Evolutionary conservation across 2,797 vertebrate genomes (phyloP).

Genomic region (Myotis pilosus): DNA sequence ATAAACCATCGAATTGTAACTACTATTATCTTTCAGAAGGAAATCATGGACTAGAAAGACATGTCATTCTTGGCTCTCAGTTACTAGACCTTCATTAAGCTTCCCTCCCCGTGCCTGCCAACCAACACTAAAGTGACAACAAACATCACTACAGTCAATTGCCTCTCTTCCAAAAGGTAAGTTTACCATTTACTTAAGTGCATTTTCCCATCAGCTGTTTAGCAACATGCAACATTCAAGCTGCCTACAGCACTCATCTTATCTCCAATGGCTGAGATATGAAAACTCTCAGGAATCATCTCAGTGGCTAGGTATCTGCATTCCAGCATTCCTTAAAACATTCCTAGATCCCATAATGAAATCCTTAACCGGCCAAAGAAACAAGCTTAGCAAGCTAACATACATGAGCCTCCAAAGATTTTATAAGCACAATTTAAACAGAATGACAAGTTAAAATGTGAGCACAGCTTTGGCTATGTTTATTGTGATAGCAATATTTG

Average conservation of each 20-base stretch:
- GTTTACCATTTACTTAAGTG: not conserved
- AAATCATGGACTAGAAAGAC: not conserved
- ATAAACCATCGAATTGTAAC: not conserved
- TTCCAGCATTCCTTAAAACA: not conserved
- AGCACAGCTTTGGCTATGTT: not conserved
- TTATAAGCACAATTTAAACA: not conserved
- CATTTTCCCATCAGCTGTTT: not conserved
- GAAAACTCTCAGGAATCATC: not conserved
- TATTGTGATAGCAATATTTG: not conserved
- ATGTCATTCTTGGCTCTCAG: not conserved
- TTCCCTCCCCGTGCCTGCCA: not conserved
- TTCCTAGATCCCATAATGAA: not conserved
- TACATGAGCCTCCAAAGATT: not conserved
- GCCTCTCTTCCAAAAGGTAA: not conserved
- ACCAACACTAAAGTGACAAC: not conserved
- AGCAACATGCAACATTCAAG: not conserved
- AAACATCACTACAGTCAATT: not conserved
- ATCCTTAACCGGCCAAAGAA: constrained; percentile 28
- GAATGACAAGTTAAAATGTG: not conserved
- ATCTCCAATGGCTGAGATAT: not conserved
- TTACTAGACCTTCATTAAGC: not conserved
- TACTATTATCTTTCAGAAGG: not conserved
- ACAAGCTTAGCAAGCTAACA: not conserved
- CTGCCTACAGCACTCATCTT: not conserved
- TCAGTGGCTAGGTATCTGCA: not conserved